Percentiles rank a stretch among this genome's conserved stretches.
Evolutionary conservation across 2,888 invertebrate genomes (phyloP).

Genomic region (Cheilosia vernalis): DNA sequence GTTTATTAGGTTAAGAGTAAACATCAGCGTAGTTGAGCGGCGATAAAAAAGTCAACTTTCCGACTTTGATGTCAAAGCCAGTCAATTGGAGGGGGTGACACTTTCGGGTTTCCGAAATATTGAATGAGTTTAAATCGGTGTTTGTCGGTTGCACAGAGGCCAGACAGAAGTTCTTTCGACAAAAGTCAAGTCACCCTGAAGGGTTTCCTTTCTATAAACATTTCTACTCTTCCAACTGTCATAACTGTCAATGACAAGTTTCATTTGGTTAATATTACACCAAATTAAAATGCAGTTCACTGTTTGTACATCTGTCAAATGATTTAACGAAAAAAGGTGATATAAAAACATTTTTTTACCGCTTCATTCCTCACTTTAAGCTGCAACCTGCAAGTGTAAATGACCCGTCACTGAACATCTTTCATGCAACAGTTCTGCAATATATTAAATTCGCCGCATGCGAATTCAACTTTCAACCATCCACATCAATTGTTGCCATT

Average conservation of each 20-base stretch:
- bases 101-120: not conserved
- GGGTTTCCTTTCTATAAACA: not conserved
- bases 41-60: slow-evolving; percentile 14
- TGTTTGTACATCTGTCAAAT: too few species aligned
- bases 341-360: not conserved
- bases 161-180: too few species aligned
- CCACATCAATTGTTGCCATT: slow-evolving; percentile 38
- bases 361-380: not conserved
- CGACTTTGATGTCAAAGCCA: slow-evolving; percentile 28
- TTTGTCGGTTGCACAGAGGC: not conserved
- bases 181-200: not conserved
- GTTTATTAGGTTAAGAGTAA: slow-evolving; percentile 39
- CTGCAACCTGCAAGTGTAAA: not conserved
- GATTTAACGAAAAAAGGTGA: too few species aligned
- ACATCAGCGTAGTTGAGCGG: slow-evolving; percentile 33
- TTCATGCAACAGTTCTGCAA: not conserved
- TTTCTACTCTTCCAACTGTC: not conserved
- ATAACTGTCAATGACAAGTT: too few species aligned
- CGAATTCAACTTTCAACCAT: slow-evolving; percentile 52
- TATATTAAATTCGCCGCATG: slow-evolving; percentile 23
- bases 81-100: not conserved
- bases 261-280: too few species aligned
- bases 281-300: too few species aligned
- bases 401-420: slow-evolving; percentile 7
- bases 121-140: not conserved